phyloP scores from a whole-genome alignment of 2,888 invertebrate genomes.

The Drosophila antonietae region DNA sequence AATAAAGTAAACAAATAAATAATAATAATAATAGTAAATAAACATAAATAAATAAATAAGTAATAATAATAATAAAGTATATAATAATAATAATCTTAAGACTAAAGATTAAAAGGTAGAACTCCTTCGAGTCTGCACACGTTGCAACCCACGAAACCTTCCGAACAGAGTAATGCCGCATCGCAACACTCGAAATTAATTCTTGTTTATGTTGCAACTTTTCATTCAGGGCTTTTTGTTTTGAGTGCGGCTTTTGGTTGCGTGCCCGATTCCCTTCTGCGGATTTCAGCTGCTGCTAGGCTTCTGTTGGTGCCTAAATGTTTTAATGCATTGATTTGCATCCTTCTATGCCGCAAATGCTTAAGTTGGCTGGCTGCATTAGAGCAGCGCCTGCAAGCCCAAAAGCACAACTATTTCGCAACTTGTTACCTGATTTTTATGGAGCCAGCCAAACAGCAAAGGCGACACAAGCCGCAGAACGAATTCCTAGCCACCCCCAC shows the following conservation, averaged over 20 bases:
- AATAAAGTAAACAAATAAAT: too few species aligned
- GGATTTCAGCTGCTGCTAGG: neutral
- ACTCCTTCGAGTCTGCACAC: too few species aligned
- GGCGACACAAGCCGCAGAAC: constrained; percentile 55
- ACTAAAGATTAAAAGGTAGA: too few species aligned
- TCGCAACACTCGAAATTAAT: neutral
- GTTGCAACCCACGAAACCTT: too few species aligned
- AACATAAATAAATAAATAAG: too few species aligned
- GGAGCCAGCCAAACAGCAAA: constrained; percentile 23
- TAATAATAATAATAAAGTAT: too few species aligned
- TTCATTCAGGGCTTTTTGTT: constrained; percentile 3
- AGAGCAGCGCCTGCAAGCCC: constrained; percentile 26
- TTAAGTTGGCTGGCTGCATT: constrained; percentile 54
- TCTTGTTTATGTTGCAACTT: constrained; percentile 14
- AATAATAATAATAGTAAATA: too few species aligned
- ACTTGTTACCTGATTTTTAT: constrained; percentile 73
- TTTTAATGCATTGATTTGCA: constrained; percentile 65
- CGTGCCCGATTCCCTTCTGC: neutral
- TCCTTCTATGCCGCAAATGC: constrained; percentile 26
- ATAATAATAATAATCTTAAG: too few species aligned
- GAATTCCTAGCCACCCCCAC: constrained; percentile 39
- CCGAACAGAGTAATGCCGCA: constrained; percentile 4
- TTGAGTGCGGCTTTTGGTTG: constrained; percentile 12
- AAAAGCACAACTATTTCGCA: constrained; percentile 52
- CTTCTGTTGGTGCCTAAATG: constrained; percentile 34